phyloP scores from a whole-genome alignment of 2,113 vertebrate genomes.

The Speoplatyrhinus poulsoni region DNA sequence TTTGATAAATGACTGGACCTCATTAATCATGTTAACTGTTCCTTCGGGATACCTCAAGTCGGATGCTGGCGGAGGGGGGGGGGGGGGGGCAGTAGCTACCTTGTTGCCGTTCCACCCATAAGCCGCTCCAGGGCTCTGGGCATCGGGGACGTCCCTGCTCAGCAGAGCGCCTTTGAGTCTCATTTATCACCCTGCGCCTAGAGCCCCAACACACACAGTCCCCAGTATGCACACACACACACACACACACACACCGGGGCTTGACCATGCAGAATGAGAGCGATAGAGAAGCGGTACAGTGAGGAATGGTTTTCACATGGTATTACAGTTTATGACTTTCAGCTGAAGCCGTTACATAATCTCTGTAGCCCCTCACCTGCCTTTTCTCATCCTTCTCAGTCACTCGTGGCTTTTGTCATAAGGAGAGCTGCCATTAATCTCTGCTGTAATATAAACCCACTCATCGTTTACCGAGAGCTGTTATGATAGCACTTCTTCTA shows the following conservation, averaged over 20 bases:
- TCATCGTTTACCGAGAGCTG: slow-evolving; percentile 37
- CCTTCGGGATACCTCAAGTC: slow-evolving; percentile 8
- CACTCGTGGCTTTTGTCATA: slow-evolving; percentile 1
- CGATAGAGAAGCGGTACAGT: neutral
- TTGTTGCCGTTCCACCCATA: slow-evolving; percentile 44
- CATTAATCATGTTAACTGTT: slow-evolving; percentile 49
- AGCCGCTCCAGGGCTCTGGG: slow-evolving; percentile 32
- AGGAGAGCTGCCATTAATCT: slow-evolving; percentile 37
- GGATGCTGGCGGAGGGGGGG: neutral
- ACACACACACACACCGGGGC: slow-evolving; percentile 42
- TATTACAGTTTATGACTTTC: slow-evolving; percentile 34
- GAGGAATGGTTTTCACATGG: neutral
- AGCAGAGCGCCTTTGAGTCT: slow-evolving; percentile 29
- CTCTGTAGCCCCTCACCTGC: neutral
- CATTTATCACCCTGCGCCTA: slow-evolving; percentile 48
- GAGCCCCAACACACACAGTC: neutral
- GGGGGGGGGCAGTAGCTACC: slow-evolving; percentile 24
- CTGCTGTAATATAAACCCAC: slow-evolving; percentile 48
- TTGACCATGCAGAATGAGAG: slow-evolving; percentile 15
- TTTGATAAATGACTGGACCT: slow-evolving; percentile 24
- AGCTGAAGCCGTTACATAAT: slow-evolving; percentile 44
- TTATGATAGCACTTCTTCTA: slow-evolving; percentile 57
- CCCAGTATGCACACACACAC: slow-evolving; percentile 21
- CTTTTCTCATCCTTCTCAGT: slow-evolving; percentile 1
- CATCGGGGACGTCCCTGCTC: slow-evolving; percentile 45